A percentile compares a stretch with the other conserved stretches of the same genome.
Evolutionary conservation across 1,140 invertebrate genomes (phyloP).

Genomic region (Drosophila littoralis): DNA sequence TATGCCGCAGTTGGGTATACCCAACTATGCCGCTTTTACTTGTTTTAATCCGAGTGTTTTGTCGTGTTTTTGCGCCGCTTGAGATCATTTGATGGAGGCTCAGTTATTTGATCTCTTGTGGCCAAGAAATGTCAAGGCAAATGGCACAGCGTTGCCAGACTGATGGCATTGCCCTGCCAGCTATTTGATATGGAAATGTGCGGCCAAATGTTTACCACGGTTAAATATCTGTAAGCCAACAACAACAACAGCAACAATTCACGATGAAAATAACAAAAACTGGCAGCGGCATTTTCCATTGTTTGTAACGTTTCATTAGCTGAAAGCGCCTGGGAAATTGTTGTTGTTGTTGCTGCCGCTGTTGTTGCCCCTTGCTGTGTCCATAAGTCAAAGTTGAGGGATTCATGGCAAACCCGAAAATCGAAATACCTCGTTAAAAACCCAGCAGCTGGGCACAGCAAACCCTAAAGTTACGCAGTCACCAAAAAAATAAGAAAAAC

Average conservation of each 20-base stretch:
- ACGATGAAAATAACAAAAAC: slow-evolving; percentile 28
- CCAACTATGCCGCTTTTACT: not conserved
- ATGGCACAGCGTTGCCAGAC: slow-evolving; percentile 13
- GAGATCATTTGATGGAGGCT: slow-evolving; percentile 1
- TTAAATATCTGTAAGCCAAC: slow-evolving; percentile 40
- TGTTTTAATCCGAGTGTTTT: not conserved
- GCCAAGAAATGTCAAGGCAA: slow-evolving; percentile 39
- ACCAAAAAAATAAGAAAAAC: slow-evolving; percentile 20
- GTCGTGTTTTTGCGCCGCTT: not conserved
- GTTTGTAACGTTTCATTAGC: slow-evolving; percentile 49
- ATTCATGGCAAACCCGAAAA: slow-evolving; percentile 29
- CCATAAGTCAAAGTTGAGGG: slow-evolving; percentile 51
- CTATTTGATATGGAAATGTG: slow-evolving; percentile 45
- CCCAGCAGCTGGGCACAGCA: slow-evolving; percentile 13
- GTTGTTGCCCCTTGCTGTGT: slow-evolving; percentile 7
- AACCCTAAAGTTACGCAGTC: slow-evolving; percentile 36
- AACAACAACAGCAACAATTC: slow-evolving; percentile 2
- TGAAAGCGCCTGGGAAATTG: slow-evolving; percentile 43
- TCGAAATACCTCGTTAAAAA: slow-evolving; percentile 37
- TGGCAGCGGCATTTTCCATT: slow-evolving; percentile 45
- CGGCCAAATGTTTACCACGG: slow-evolving; percentile 44
- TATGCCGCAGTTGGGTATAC: too few species aligned
- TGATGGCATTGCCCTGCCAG: slow-evolving; percentile 32
- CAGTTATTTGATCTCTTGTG: slow-evolving; percentile 13
- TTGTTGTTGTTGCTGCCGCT: slow-evolving; percentile 6